These are phyloP conservation scores for Temnothorax ravouxi DNA, from an alignment of 2,888 invertebrate genomes.

Conservation along the genomic window DNA sequence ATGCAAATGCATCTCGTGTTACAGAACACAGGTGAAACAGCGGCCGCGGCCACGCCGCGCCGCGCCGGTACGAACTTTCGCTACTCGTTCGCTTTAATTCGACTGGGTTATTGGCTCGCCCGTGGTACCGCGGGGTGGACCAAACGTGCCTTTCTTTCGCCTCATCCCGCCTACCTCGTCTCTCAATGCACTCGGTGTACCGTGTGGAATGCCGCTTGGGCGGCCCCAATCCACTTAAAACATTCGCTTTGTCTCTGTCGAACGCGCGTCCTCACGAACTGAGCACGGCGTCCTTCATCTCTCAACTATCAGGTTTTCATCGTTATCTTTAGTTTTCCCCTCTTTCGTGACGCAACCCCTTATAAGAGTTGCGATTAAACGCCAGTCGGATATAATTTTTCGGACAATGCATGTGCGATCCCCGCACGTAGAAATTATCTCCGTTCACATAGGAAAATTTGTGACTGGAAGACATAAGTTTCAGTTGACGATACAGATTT, in stretches of 20 bases:
- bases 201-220: conserved; percentile 60
- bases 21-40: conserved; percentile 79
- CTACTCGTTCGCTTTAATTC: conserved; percentile 73
- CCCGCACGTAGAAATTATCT: not conserved
- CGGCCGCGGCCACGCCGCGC: not conserved
- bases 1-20: conserved; percentile 81
- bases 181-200: conserved; percentile 60
- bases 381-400: conserved; percentile 5
- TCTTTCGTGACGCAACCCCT: not conserved
- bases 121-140: conserved; percentile 58
- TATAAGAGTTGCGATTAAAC: not conserved
- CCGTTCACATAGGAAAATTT: not conserved
- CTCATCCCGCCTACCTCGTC: conserved; percentile 69
- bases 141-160: conserved; percentile 65
- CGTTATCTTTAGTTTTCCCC: not conserved
- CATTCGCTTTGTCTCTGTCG: conserved; percentile 57
- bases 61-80: conserved; percentile 59
- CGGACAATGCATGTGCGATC: not conserved
- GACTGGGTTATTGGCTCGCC: conserved; percentile 68
- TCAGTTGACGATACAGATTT: conserved; percentile 28
- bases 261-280: conserved; percentile 48
- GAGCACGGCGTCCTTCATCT: not conserved
- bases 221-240: conserved; percentile 64
- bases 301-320: not conserved
- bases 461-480: not conserved